A percentile compares a stretch with the other conserved stretches of the same genome.
Evolutionary conservation across 2,888 invertebrate genomes (phyloP).

Genomic region (Drosophila ezoana): DNA sequence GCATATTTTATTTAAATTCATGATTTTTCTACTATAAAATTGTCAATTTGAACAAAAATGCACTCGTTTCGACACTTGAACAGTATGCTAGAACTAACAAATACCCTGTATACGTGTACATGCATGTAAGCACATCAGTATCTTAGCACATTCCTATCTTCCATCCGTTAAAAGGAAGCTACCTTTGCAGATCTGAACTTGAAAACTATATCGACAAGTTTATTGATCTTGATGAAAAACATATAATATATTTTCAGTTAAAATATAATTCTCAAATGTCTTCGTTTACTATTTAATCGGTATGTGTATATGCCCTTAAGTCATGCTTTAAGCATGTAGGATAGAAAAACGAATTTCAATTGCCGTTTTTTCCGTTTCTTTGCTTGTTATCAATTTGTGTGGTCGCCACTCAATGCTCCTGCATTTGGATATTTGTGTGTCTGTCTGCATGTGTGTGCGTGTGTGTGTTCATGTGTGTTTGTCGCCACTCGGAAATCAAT

Average conservation of each 20-base stretch:
- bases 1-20: conserved; percentile 10
- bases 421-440: conserved; percentile 1
- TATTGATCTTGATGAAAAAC: no score
- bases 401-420: conserved; percentile 19
- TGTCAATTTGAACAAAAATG: conserved; percentile 43
- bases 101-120: not conserved
- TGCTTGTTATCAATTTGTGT: conserved; percentile 51
- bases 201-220: no score
- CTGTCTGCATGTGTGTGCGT: conserved; percentile 2
- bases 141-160: not conserved
- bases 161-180: no score
- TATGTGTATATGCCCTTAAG: not conserved
- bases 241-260: no score
- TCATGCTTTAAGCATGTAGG: not conserved
- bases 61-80: conserved; percentile 38
- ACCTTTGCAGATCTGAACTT: no score
- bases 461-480: conserved; percentile 40
- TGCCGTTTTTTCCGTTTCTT: conserved; percentile 24
- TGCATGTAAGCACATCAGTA: no score
- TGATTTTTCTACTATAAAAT: conserved; percentile 2
- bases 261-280: not conserved
- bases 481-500: conserved; percentile 73
- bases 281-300: not conserved
- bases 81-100: not conserved
- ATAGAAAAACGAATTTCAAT: conserved; percentile 54